phyloP scores from a whole-genome alignment of 1,140 invertebrate species.

The Achatina immaculata region DNA sequence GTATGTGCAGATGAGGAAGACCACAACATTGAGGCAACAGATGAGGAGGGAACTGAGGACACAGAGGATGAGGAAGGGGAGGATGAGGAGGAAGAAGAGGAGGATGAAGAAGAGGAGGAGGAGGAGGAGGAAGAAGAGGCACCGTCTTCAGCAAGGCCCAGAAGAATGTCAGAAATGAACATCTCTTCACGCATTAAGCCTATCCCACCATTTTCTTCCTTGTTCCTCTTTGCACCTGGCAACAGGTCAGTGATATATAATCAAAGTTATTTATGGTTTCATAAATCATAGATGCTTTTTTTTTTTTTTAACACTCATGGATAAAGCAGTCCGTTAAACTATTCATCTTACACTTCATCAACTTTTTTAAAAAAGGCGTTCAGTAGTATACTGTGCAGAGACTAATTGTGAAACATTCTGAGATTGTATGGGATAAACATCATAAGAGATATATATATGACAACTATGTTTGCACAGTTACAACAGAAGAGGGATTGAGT shows the following conservation, averaged over 20 bases:
- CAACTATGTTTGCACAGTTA: no score
- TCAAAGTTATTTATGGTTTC: background rate
- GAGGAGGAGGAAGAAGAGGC: constrained; percentile 75
- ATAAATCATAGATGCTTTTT: background rate
- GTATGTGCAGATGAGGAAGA: constrained; percentile 45
- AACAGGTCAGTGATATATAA: constrained; percentile 83
- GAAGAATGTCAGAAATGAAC: constrained; percentile 92
- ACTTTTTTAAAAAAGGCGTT: no score
- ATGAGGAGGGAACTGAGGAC: constrained; percentile 39
- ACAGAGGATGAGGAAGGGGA: constrained; percentile 76
- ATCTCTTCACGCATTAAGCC: constrained; percentile 88
- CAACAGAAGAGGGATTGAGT: no score
- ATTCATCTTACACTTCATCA: no score
- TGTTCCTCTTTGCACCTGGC: constrained; percentile 95
- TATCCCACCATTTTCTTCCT: constrained; percentile 93
- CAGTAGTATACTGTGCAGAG: no score
- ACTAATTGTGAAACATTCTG: no score
- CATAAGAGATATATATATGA: no score
- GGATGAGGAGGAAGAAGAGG: constrained; percentile 60
- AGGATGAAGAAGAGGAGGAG: constrained; percentile 66
- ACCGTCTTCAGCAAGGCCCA: constrained; percentile 78
- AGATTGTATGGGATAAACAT: no score
- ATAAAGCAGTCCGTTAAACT: no score
- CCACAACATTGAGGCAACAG: constrained; percentile 38
- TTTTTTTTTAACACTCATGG: no score